Evolutionary conservation across 2,888 invertebrate genomes (phyloP).

Genomic region (Ferrisia virgata): DNA sequence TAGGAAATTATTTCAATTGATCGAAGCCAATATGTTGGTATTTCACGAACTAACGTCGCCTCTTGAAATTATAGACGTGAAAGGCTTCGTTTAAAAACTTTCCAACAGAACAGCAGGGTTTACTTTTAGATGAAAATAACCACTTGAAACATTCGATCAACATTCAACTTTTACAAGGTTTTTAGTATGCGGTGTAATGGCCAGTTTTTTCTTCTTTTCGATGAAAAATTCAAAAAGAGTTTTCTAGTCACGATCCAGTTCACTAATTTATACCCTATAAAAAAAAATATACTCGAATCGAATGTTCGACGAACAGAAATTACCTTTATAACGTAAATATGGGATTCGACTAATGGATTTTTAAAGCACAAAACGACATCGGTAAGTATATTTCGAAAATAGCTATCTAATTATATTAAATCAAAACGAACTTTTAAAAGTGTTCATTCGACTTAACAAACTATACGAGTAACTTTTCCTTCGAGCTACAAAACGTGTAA

Average conservation of each 20-base stretch:
- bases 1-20: conserved; percentile 4
- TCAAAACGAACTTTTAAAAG: neutral
- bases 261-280: neutral
- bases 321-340: neutral
- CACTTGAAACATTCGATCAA: neutral
- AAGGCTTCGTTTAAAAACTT: neutral
- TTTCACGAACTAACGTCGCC: neutral
- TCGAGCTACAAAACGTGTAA: neutral
- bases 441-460: neutral
- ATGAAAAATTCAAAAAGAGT: neutral
- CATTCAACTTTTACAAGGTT: neutral
- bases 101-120: neutral
- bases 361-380: neutral
- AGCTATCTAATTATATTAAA: neutral
- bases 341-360: neutral
- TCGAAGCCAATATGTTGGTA: neutral
- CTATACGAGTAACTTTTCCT: neutral
- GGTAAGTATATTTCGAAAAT: neutral
- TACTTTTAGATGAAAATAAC: neutral
- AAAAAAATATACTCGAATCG: neutral
- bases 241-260: neutral
- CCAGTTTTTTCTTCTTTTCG: neutral
- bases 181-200: neutral
- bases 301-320: neutral
- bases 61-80: neutral